These are phyloP conservation scores for Leptinotarsa texana DNA, from an alignment of 1,140 invertebrate species.

Conservation along the genomic window DNA sequence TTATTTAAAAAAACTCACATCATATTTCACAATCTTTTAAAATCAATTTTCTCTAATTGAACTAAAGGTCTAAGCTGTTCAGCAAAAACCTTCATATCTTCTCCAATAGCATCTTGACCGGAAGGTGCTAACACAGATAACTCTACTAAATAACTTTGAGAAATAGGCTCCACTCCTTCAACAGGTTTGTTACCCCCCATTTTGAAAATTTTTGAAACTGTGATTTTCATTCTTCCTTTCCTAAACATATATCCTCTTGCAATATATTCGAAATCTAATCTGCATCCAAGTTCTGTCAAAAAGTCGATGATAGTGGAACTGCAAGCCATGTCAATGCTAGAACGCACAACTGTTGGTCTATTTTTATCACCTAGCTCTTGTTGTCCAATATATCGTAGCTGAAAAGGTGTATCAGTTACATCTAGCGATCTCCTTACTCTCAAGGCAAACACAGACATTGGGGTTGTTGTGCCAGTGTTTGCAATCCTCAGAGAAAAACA, in stretches of 20 bases:
- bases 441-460: constrained; percentile 57
- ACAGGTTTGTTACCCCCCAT: constrained; percentile 69
- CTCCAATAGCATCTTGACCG: constrained; percentile 91
- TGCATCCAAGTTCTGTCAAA: constrained; percentile 86
- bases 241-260: constrained; percentile 93
- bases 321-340: constrained; percentile 88
- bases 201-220: constrained; percentile 88
- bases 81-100: constrained; percentile 94
- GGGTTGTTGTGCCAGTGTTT: no score
- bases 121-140: constrained; percentile 88
- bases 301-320: constrained; percentile 90
- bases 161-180: constrained; percentile 80
- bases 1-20: constrained; percentile 28
- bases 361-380: constrained; percentile 88
- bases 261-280: constrained; percentile 92
- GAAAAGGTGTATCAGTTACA: constrained; percentile 79
- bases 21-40: constrained; percentile 71
- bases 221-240: constrained; percentile 96
- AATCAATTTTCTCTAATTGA: constrained; percentile 89
- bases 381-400: constrained; percentile 87
- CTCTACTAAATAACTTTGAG: constrained; percentile 92
- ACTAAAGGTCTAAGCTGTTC: constrained; percentile 92
- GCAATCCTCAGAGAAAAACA: no score
- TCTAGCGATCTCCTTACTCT: constrained; percentile 79
- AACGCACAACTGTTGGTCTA: constrained; percentile 85